Conservation (phyloP, 1,140 invertebrate species). For the Anastatus disparis region DNA sequence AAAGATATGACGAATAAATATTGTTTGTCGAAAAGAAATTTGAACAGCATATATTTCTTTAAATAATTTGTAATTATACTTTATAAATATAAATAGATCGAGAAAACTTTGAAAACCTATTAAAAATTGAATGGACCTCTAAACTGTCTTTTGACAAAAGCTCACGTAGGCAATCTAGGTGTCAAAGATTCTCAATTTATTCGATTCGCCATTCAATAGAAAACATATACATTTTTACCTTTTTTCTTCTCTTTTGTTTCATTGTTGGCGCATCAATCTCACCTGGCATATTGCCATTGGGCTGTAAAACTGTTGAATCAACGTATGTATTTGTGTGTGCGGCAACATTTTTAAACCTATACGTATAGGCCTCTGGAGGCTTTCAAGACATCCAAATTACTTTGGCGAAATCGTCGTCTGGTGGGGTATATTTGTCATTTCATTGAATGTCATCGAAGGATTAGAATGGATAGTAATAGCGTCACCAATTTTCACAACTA, state of each 20-base stretch:
- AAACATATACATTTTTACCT: no score
- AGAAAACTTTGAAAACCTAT: no score
- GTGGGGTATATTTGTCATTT: constrained; percentile 94
- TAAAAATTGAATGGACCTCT: no score
- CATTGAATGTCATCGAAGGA: constrained; percentile 84
- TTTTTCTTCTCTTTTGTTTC: background rate
- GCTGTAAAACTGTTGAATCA: constrained; percentile 13
- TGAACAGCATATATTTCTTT: no score
- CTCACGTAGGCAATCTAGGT: no score
- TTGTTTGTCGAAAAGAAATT: no score
- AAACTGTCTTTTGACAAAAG: no score
- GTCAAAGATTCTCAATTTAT: no score
- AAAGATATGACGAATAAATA: no score
- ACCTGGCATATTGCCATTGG: background rate
- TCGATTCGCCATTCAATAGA: no score
- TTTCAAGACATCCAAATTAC: constrained; percentile 94
- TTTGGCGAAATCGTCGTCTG: constrained; percentile 94
- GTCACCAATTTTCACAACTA: constrained; percentile 88
- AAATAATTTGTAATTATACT: no score
- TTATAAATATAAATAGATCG: no score
- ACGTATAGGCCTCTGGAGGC: constrained; percentile 84
- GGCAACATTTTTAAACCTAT: constrained; percentile 26
- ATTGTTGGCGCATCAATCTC: background rate
- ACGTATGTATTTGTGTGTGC: background rate
- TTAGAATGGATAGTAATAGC: constrained; percentile 85